Conservation (phyloP, 1,140 invertebrate genomes). For the Hirudo medicinalis region DNA sequence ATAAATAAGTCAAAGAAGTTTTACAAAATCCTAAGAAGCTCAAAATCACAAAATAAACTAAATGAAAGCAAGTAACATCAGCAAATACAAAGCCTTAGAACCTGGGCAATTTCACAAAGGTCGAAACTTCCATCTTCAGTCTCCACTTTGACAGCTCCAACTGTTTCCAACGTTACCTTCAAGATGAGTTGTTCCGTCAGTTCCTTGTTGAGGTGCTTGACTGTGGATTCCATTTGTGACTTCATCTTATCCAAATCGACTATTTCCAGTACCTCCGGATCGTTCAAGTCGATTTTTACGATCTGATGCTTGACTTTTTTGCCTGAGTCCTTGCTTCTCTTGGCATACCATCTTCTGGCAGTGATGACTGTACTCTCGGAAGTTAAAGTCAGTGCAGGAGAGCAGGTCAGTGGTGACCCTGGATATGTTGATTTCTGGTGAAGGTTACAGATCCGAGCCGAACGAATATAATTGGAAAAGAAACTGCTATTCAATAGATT, state of each 20-base stretch:
- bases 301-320: constrained; percentile 38
- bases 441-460: too few species aligned
- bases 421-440: too few species aligned
- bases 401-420: too few species aligned
- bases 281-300: constrained; percentile 54
- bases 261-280: constrained; percentile 53
- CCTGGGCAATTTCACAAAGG: constrained; percentile 75
- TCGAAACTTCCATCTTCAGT: constrained; percentile 68
- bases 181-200: constrained; percentile 58
- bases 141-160: constrained; percentile 61
- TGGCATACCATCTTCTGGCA: constrained; percentile 31
- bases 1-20: too few species aligned
- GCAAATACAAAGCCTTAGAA: constrained; percentile 41
- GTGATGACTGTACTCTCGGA: not conserved
- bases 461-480: too few species aligned
- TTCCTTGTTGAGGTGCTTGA: constrained; percentile 61
- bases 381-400: too few species aligned
- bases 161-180: constrained; percentile 47
- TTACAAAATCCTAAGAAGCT: too few species aligned
- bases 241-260: constrained; percentile 57
- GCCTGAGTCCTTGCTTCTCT: constrained; percentile 6
- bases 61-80: not conserved
- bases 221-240: constrained; percentile 49
- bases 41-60: too few species aligned
- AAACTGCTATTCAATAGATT: too few species aligned